Base-by-base conservation (phyloP, 2,888 invertebrate genomes). In the Platycnemis pennipes region DNA sequence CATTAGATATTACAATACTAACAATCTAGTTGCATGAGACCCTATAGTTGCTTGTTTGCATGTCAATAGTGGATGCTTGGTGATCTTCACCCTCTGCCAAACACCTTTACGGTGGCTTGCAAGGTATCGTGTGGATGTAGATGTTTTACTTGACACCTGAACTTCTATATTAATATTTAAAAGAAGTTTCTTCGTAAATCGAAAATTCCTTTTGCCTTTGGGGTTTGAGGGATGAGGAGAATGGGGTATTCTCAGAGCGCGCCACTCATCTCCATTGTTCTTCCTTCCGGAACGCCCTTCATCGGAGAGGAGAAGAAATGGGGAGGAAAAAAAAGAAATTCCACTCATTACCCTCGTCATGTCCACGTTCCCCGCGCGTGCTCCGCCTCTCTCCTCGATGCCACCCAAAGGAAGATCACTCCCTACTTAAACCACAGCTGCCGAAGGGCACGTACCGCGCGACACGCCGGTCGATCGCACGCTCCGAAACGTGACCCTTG, bases 271-370 rank as follows among this genome's bases (percentile, higher is more conserved):
- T 45, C 91, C 91, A 91, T 91, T 91, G 91, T 91, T 91, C 63
- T 63, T 69, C 91, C 91, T 56, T 89, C 89, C 89, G 56, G 53
- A 89, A 89, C 89, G 89, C 89, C 89, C 63, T 63, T 69, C 91
- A 42, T 91, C 91, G n/a, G 44, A 37, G 22, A 53, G 91, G 87
- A 87, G n/a, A 37, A 37, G 77, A 77, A 63, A 63, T 7, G 2
- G 22, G n/a, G 63, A 7, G 5, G 77, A 37, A 77, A 37, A 44
- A 63, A 37, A 91, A 53, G 46, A 89, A 56, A 89, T 26, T 16
- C 53, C 42, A 63, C 91, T 91, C 91, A 91, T 91, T 91, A 91
- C 63, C 69, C 91, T 91, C 91, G 63, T 91, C 91, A 91, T 91
- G 91, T 91, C 91, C 91, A 63, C 56, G 56, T 13, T 42, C 56